phyloP scores from a whole-genome alignment of 2,888 invertebrate genomes.

The Orthosia gothica region DNA sequence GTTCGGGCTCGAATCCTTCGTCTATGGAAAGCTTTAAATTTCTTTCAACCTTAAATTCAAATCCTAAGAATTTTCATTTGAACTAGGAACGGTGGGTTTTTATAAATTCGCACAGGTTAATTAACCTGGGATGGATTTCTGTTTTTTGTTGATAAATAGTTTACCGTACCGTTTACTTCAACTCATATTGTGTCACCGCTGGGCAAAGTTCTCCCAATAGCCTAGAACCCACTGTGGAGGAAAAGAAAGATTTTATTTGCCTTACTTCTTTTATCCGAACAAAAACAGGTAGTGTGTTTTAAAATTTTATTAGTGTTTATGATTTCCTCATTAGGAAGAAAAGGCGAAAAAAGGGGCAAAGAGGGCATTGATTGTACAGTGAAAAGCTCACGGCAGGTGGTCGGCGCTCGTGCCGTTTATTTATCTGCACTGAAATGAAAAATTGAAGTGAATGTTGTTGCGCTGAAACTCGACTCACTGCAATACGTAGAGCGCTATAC shows the following conservation, averaged over 20 bases:
- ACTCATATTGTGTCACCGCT: too few species aligned
- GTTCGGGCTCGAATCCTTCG: slow-evolving; percentile 58
- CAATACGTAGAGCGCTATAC: slow-evolving; percentile 33
- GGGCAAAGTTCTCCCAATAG: too few species aligned
- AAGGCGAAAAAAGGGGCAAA: slow-evolving; percentile 48
- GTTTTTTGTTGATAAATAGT: neutral
- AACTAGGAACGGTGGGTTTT: neutral
- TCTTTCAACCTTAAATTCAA: slow-evolving; percentile 48
- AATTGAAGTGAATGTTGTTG: slow-evolving; percentile 77
- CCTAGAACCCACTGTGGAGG: too few species aligned
- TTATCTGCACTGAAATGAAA: slow-evolving; percentile 82
- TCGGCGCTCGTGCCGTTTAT: slow-evolving; percentile 75
- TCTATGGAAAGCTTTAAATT: slow-evolving; percentile 59
- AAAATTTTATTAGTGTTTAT: slow-evolving; percentile 56
- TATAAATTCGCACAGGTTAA: slow-evolving; percentile 2
- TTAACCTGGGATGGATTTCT: neutral
- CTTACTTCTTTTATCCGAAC: neutral
- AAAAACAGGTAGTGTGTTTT: slow-evolving; percentile 14
- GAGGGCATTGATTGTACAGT: slow-evolving; percentile 66
- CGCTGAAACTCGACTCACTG: slow-evolving; percentile 61
- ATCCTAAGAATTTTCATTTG: slow-evolving; percentile 33
- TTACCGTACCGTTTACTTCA: too few species aligned
- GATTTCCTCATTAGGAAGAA: slow-evolving; percentile 65
- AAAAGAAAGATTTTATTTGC: too few species aligned
- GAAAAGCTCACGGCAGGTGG: slow-evolving; percentile 81